These are phyloP conservation scores for Drosophila cracens DNA, from an alignment of 2,888 invertebrate genomes.

Conservation along the genomic window DNA sequence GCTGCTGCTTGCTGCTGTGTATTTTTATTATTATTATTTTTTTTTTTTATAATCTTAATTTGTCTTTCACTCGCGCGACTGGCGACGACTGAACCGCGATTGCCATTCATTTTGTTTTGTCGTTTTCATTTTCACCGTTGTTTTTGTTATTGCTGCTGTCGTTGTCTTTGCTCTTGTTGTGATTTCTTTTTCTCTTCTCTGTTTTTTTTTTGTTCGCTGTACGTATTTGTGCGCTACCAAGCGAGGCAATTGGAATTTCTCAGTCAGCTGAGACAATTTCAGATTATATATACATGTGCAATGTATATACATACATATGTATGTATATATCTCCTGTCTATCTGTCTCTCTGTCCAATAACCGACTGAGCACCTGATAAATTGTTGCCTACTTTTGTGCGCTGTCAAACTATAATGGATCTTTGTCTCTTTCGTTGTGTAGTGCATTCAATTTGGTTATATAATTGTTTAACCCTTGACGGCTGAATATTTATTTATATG, in stretches of 20 bases:
- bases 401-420: conserved; percentile 35
- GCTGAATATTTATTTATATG: background rate
- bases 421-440: background rate
- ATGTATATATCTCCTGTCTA: conserved; percentile 11
- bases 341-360: conserved; percentile 26
- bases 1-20: conserved; percentile 38
- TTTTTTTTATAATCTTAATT: conserved; percentile 79
- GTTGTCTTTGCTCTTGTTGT: conserved; percentile 19
- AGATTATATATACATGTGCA: background rate
- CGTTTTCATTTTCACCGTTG: conserved; percentile 43
- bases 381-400: conserved; percentile 61
- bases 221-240: conserved; percentile 42
- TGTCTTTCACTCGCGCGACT: conserved; percentile 78
- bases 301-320: background rate
- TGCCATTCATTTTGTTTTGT: conserved; percentile 76
- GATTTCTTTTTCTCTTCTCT: conserved; percentile 24
- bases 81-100: conserved; percentile 75
- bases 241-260: conserved; percentile 59
- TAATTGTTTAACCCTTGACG: background rate
- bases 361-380: conserved; percentile 52
- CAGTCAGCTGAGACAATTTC: conserved; percentile 54
- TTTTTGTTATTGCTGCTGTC: conserved; percentile 11
- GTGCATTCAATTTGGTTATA: background rate
- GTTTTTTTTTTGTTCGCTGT: background rate
- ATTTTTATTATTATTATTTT: conserved; percentile 66